Evolutionary conservation across 2,113 vertebrate genomes (phyloP).

Genomic region (Saccopteryx leptura): DNA sequence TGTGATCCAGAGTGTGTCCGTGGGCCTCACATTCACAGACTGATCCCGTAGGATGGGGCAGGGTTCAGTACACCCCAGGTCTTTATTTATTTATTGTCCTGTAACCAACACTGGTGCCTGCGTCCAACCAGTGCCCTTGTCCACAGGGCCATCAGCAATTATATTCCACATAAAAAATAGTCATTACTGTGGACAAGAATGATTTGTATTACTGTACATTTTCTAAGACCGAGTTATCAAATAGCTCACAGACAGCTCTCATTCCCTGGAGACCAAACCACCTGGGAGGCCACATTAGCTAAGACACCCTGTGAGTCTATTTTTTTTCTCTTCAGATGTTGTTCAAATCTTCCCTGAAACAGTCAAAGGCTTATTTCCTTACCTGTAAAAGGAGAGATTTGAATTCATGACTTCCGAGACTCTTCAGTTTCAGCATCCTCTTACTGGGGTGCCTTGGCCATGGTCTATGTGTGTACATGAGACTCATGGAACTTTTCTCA

Average conservation of each 20-base stretch:
- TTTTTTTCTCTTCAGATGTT: background rate
- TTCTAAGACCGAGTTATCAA: background rate
- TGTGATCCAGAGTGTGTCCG: too few relatives aligned
- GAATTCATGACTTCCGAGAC: background rate
- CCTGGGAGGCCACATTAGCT: background rate
- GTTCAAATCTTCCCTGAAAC: background rate
- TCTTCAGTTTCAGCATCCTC: background rate
- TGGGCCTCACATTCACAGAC: background rate
- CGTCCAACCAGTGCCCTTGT: background rate
- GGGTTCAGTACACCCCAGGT: background rate
- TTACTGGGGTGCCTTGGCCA: background rate
- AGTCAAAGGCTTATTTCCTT: background rate
- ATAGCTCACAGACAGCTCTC: background rate
- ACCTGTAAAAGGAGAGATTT: background rate
- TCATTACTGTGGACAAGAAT: background rate
- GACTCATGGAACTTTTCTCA: background rate
- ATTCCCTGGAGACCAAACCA: background rate
- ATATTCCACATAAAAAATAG: background rate
- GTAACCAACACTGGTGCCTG: background rate
- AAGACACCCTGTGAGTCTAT: background rate
- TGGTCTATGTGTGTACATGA: background rate
- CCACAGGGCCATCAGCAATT: background rate
- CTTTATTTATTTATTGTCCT: background rate
- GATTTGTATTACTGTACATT: background rate
- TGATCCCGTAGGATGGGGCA: background rate